Base-by-base conservation (phyloP, 2,888 invertebrate genomes). In the Brachyptera risi region DNA sequence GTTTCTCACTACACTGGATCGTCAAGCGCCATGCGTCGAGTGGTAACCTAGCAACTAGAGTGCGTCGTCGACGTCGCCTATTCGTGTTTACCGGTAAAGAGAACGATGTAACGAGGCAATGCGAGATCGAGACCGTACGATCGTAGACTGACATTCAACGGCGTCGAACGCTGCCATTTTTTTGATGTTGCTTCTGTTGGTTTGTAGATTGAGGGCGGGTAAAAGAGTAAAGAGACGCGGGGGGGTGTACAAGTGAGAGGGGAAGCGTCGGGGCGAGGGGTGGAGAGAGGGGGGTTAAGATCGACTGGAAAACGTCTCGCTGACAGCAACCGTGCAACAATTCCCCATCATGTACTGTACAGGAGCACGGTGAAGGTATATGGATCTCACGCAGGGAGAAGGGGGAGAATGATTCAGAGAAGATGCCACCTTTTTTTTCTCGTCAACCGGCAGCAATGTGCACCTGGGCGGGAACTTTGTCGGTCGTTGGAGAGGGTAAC, bases 191-290 rank as follows among this genome's bases (percentile, higher is more conserved):
- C 60, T 60, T 40, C 60, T 75, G 75, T 76, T 76, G 78, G 75
- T 77, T 75, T 76, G 72, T 73, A 71, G 78, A 77, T n/a, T 76
- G 79, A 77, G 78, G 75, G 75, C 78, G 73, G 76, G 50, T 63
- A 65, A 65, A 63, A 64, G 42, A 42, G 42, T 42, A n/a, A n/a
- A 78, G 77, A 78, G 75, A 75, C 78, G 73, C 76, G 76, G 77
- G 79, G 78, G 79, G 81, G n/a, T n/a, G 81, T 80, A 81, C 80
- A 82, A 78, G 78, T 65, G 67, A 67, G 68, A 68, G 68, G 68
- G 68, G 66, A 58, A 65, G 66, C 63, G 66, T 63, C 65, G 65
- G 66, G 66, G 65, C 65, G 65, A 54, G 68, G 67, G 68, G 65
- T 69, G 67, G n/a, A n/a, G n/a, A n/a, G 68, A 71, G 57, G 24